Percentiles rank a stretch among this genome's conserved stretches.
Evolutionary conservation across 2,797 vertebrate genomes (phyloP).

Genomic region (Lerista edwardsae): DNA sequence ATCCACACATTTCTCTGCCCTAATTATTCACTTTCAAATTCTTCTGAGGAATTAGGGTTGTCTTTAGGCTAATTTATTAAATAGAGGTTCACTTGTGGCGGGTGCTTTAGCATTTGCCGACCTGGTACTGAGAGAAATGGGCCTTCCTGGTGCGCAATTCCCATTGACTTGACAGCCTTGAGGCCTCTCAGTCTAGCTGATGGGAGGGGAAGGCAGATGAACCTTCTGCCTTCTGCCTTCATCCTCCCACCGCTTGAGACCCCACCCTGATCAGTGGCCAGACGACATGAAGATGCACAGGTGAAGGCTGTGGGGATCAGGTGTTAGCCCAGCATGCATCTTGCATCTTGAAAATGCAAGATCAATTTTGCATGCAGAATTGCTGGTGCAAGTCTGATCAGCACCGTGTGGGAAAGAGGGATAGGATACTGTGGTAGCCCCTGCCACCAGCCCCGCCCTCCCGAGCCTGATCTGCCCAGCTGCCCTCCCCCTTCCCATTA

Average conservation of each 20-base stretch:
- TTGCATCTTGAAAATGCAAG: no score
- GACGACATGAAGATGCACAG: not conserved
- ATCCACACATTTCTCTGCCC: constrained; percentile 6
- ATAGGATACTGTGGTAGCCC: no score
- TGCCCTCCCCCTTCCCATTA: no score
- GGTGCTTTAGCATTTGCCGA: not conserved
- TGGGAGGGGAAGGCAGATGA: not conserved
- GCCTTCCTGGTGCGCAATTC: not conserved
- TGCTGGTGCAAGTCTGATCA: no score
- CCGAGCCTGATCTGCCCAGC: no score
- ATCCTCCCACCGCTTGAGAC: not conserved
- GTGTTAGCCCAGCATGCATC: not conserved
- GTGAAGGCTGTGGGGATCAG: not conserved
- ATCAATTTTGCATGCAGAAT: no score
- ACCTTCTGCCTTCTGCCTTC: no score
- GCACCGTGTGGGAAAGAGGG: no score
- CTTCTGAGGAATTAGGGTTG: constrained; percentile 20
- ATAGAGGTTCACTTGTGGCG: constrained; percentile 6
- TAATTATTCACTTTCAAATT: constrained; percentile 27
- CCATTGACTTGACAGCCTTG: not conserved
- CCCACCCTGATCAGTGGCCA: not conserved
- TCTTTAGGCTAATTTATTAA: constrained; percentile 32
- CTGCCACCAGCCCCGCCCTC: no score
- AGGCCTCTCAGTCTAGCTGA: not conserved
- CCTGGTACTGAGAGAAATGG: not conserved